phyloP scores from a whole-genome alignment of 2,888 invertebrate genomes.

The Gymnoscelis rufifasciata region DNA sequence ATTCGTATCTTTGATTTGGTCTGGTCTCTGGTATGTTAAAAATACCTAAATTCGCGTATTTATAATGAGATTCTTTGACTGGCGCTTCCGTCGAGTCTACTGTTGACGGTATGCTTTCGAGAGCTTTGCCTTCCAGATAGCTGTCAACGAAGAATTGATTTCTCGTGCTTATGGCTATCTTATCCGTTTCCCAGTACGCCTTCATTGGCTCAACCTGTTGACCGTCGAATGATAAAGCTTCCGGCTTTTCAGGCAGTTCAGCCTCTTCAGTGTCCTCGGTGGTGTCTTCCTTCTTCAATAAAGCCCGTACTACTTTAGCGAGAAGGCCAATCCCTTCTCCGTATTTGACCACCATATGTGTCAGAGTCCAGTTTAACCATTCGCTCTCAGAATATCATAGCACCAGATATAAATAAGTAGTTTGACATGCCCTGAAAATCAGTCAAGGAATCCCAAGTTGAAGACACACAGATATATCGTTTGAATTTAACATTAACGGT shows the following conservation, averaged over 20 bases:
- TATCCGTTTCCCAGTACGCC: constrained; percentile 72
- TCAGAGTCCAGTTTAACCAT: constrained; percentile 51
- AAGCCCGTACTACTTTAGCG: constrained; percentile 52
- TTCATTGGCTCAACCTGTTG: constrained; percentile 59
- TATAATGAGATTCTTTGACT: constrained; percentile 69
- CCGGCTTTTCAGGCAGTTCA: constrained; percentile 34
- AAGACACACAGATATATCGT: constrained; percentile 75
- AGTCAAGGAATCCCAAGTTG: constrained; percentile 75
- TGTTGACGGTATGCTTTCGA: constrained; percentile 67
- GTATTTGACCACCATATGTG: constrained; percentile 71
- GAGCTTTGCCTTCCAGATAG: constrained; percentile 53
- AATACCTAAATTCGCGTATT: constrained; percentile 56
- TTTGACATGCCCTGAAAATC: constrained; percentile 76
- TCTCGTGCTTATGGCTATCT: constrained; percentile 48
- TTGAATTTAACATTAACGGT: constrained; percentile 56
- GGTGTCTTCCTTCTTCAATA: constrained; percentile 45
- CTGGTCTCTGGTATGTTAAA: constrained; percentile 54
- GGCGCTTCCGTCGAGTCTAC: constrained; percentile 59
- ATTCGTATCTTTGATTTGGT: constrained; percentile 44
- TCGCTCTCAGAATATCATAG: constrained; percentile 61
- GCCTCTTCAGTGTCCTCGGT: constrained; percentile 45
- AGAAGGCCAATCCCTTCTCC: constrained; percentile 71
- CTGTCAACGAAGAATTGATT: constrained; percentile 64
- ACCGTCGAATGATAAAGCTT: constrained; percentile 32
- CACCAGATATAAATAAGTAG: constrained; percentile 63